Evolutionary conservation across 2,888 invertebrate species (phyloP).

Genomic region (Escarpia spicata): DNA sequence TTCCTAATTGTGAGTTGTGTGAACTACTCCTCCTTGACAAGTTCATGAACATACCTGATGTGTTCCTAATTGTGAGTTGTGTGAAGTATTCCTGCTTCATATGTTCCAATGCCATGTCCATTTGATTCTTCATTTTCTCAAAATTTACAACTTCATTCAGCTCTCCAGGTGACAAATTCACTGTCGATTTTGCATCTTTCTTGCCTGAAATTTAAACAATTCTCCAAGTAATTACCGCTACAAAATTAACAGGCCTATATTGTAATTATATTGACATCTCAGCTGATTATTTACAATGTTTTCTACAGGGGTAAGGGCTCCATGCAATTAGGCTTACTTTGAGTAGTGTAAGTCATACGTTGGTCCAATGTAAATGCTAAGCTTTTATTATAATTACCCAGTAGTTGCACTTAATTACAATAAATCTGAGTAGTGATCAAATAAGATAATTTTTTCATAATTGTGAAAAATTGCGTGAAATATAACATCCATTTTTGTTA

Average conservation of each 20-base stretch:
- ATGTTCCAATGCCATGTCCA: conserved; percentile 75
- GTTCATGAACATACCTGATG: neutral
- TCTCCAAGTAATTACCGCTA: neutral
- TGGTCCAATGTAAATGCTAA: too few relatives aligned
- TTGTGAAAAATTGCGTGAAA: too few relatives aligned
- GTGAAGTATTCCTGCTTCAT: conserved; percentile 84
- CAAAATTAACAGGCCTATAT: neutral
- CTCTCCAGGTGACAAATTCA: conserved; percentile 77
- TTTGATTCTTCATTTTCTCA: conserved; percentile 75
- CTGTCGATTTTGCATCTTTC: conserved; percentile 67
- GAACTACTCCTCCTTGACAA: neutral
- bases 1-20: conserved; percentile 80
- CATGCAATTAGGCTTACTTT: too few relatives aligned
- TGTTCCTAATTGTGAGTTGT: conserved; percentile 78
- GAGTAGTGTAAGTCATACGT: too few relatives aligned
- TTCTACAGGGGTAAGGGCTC: too few relatives aligned
- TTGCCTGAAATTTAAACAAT: conserved; percentile 38
- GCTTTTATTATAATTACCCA: too few relatives aligned
- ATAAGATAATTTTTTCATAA: too few relatives aligned
- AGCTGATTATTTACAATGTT: too few relatives aligned
- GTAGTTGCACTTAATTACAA: too few relatives aligned
- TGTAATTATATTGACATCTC: too few relatives aligned
- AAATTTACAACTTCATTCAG: conserved; percentile 78
- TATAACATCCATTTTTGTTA: too few relatives aligned
- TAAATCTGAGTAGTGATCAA: too few relatives aligned